These are phyloP conservation scores for Stenchaetothrips biformis DNA, from an alignment of 2,888 invertebrate species.

Conservation along the genomic window DNA sequence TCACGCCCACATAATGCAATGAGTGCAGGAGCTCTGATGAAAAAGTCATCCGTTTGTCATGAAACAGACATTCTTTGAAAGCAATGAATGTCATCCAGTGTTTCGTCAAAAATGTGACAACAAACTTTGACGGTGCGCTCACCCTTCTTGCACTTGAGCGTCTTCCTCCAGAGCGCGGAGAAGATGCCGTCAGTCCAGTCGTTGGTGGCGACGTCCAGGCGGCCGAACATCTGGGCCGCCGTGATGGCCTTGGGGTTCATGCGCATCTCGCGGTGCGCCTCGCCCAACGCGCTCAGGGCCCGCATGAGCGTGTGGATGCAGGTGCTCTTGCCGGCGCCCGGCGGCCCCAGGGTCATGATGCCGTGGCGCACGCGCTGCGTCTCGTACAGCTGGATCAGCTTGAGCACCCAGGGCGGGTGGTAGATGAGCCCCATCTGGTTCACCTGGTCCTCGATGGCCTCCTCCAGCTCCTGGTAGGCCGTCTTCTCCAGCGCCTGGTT, in stretches of 20 bases:
- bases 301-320: slow-evolving; percentile 89
- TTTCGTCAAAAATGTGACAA: slow-evolving; percentile 5
- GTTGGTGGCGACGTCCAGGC: slow-evolving; percentile 92
- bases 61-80: slow-evolving; percentile 14
- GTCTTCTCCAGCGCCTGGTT: slow-evolving; percentile 92
- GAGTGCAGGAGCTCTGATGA: not conserved
- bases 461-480: slow-evolving; percentile 80
- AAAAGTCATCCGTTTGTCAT: not conserved
- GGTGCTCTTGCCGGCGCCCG: slow-evolving; percentile 91
- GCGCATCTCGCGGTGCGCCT: slow-evolving; percentile 85
- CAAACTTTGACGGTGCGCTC: slow-evolving; percentile 29
- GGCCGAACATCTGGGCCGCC: slow-evolving; percentile 95
- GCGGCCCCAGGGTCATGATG: slow-evolving; percentile 92
- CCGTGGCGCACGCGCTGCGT: slow-evolving; percentile 93
- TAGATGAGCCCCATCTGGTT: slow-evolving; percentile 74
- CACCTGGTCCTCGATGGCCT: slow-evolving; percentile 79
- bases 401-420: slow-evolving; percentile 93
- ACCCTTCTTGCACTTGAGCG: slow-evolving; percentile 78
- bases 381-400: slow-evolving; percentile 92
- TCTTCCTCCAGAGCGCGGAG: slow-evolving; percentile 93
- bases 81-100: no score
- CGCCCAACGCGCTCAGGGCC: slow-evolving; percentile 78
- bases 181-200: slow-evolving; percentile 99
- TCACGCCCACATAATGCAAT: no score
- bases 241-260: slow-evolving; percentile 99